A percentile compares a stretch with the other conserved stretches of the same genome.
These are phyloP conservation scores for Pseudobourletiella spinata DNA, from an alignment of 1,140 invertebrate genomes.

Conservation along the genomic window DNA sequence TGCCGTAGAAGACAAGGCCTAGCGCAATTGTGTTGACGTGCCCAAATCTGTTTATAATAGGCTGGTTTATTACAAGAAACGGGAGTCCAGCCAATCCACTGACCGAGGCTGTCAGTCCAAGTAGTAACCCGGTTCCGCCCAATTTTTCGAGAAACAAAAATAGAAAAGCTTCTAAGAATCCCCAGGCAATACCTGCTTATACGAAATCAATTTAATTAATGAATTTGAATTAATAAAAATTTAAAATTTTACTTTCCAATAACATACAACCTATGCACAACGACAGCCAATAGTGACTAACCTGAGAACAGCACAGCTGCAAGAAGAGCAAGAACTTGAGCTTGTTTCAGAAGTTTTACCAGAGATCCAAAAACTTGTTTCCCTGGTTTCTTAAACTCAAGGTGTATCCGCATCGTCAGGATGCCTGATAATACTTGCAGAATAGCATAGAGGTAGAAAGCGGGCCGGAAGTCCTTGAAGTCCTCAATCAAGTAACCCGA, in stretches of 20 bases:
- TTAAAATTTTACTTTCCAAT: slow-evolving; percentile 33
- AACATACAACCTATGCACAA: too few relatives aligned
- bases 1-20: slow-evolving; percentile 64
- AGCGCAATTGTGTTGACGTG: slow-evolving; percentile 70
- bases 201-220: slow-evolving; percentile 37
- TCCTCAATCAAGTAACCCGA: slow-evolving; percentile 58
- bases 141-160: slow-evolving; percentile 66
- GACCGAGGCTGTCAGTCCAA: slow-evolving; percentile 73
- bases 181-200: slow-evolving; percentile 60
- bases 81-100: slow-evolving; percentile 68
- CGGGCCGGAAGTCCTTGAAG: slow-evolving; percentile 50
- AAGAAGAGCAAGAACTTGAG: slow-evolving; percentile 62
- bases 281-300: too few relatives aligned
- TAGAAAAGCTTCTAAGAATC: slow-evolving; percentile 73
- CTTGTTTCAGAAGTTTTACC: slow-evolving; percentile 54
- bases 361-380: slow-evolving; percentile 61
- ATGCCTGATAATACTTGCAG: slow-evolving; percentile 56
- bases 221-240: background rate
- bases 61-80: slow-evolving; percentile 63
- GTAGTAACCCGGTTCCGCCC: slow-evolving; percentile 63
- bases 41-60: slow-evolving; percentile 65
- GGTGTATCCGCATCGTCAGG: slow-evolving; percentile 61
- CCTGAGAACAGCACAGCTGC: slow-evolving; percentile 63
- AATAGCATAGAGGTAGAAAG: slow-evolving; percentile 65
- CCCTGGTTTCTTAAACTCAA: slow-evolving; percentile 66